Percentiles rank a stretch among this genome's conserved stretches.
phyloP scores from a whole-genome alignment of 2,113 vertebrate genomes.

The Natator depressus region DNA sequence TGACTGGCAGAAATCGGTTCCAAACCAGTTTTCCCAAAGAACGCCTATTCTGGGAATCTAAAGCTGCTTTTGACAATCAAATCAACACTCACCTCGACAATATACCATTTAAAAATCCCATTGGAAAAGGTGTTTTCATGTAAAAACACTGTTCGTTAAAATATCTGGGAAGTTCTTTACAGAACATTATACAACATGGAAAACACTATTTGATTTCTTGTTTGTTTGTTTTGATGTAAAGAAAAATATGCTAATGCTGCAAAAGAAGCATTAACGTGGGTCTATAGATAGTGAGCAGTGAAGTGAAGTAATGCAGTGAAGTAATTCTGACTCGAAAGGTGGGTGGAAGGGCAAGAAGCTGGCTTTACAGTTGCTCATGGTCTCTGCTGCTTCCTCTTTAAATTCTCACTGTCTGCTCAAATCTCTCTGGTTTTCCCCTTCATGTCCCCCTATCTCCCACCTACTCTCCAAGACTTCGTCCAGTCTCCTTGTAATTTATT shows the following conservation, averaged over 20 bases:
- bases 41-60: not conserved
- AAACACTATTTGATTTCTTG: constrained; percentile 30
- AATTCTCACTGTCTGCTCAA: constrained; percentile 11
- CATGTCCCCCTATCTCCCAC: not conserved
- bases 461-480: not conserved
- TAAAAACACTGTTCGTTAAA: not conserved
- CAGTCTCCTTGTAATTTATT: not conserved
- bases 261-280: constrained; percentile 61
- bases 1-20: not conserved
- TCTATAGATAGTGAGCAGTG: constrained; percentile 60
- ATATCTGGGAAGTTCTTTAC: not conserved
- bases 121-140: not conserved
- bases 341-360: constrained; percentile 49
- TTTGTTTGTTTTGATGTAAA: constrained; percentile 54
- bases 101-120: not conserved
- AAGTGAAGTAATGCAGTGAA: constrained; percentile 17
- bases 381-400: not conserved
- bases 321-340: constrained; percentile 65
- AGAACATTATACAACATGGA: accelerated
- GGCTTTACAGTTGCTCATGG: not conserved
- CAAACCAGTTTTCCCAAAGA: not conserved
- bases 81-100: not conserved
- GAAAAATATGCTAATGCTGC: constrained; percentile 49
- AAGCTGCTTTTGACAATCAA: not conserved
- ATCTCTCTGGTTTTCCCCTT: constrained; percentile 36